Evolutionary conservation across 1,140 invertebrate species (phyloP), one percentile per base, ranked within the genome.

Genomic region (Drosophila bipectinata): DNA sequence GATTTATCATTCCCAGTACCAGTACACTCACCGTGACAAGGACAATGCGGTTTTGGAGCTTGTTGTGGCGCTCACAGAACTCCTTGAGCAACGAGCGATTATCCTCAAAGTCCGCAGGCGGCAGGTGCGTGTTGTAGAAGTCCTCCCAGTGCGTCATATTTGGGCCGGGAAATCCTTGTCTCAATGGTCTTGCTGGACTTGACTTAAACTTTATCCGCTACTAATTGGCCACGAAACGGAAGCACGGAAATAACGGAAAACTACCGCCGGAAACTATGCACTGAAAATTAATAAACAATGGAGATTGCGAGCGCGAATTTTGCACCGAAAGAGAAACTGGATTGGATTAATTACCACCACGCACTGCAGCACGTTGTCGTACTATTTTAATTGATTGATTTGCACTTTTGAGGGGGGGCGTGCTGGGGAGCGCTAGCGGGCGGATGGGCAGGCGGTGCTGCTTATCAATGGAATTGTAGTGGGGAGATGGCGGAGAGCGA

Each of bases 101-200:
- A 79, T 95, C 94, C 81, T 95, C 93, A 74, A 96, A 95, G 92
- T 96, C 95, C 12, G 93, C 92, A 18, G 96, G 96, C 32, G 94
- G 94, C 79, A 95, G 92, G 92, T 96, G 95, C 53, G 94, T 94
- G 24, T 94, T 94, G 92, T 96, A 97, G 92, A 97, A 97, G 84
- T 96, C 95, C 92, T 97, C 95, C 96, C 96, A 97, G 77, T 92
- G 91, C 78, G 85, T 87, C 90, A 91, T 91, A 34, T 37, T 71
- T 69, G 64, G 41, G 41, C 41, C 41, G 32, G 32, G 32, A 21
- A 39, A 66, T 66, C 58, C 59, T 48, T 66, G 18, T 48, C 32
- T 44, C 14, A 5, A 5, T 28, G 1, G 5, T 28, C n/a, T 34
- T 59, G 26, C 39, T 67, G 18, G 21, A 21, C 21, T 14, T 18